Conservation (phyloP, 2,888 invertebrate genomes). For the Noctua comes region DNA sequence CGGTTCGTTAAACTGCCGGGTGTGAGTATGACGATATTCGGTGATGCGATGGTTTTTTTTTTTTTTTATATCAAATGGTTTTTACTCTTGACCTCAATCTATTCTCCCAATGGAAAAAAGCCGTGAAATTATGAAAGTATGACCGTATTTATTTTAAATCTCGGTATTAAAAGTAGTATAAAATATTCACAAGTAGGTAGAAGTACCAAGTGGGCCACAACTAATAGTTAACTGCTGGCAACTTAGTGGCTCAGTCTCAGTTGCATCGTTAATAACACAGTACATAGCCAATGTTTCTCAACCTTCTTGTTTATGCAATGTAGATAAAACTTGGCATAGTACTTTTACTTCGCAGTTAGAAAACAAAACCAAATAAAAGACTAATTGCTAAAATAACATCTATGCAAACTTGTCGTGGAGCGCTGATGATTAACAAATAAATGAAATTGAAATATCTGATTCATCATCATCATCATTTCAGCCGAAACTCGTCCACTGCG, state of each 20-base stretch:
- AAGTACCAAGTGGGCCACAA: conserved; percentile 33
- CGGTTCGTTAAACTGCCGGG: too few relatives aligned
- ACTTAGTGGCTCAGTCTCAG: conserved; percentile 51
- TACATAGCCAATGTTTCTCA: conserved; percentile 34
- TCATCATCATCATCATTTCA: too few relatives aligned
- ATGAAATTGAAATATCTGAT: too few relatives aligned
- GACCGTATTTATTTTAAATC: neutral
- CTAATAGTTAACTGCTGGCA: conserved; percentile 41
- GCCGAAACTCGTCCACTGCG: too few relatives aligned
- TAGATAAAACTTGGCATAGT: neutral
- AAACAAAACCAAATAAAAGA: neutral
- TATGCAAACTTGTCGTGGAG: neutral
- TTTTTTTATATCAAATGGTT: too few relatives aligned
- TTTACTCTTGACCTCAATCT: too few relatives aligned
- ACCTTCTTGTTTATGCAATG: neutral
- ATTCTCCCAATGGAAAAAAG: neutral
- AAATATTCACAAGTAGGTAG: conserved; percentile 21
- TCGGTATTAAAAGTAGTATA: conserved; percentile 7
- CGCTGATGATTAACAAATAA: too few relatives aligned
- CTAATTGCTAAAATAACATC: neutral
- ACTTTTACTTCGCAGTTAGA: neutral
- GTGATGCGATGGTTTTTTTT: too few relatives aligned
- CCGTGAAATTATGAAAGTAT: neutral
- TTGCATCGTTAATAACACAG: conserved; percentile 52
- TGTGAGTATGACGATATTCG: too few relatives aligned